phyloP scores from a whole-genome alignment of 2,888 invertebrate species.

The Xanthorhoe designata region DNA sequence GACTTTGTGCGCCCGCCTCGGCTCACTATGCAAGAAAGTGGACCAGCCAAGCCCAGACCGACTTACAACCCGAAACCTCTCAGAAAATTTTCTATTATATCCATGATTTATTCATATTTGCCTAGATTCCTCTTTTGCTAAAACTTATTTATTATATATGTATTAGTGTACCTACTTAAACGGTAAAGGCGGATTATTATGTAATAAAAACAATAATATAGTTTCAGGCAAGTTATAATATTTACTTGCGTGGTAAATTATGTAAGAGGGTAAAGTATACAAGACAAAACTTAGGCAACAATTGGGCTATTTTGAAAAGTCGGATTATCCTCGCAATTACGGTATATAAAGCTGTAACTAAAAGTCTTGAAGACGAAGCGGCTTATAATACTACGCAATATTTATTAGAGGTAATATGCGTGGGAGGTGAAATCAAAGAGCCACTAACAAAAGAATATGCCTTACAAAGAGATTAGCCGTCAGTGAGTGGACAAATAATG shows the following conservation, averaged over 20 bases:
- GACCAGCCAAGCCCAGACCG: conserved; percentile 56
- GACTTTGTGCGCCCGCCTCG: conserved; percentile 52
- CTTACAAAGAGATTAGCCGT: conserved; percentile 76
- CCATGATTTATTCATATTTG: not conserved
- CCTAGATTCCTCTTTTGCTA: not conserved
- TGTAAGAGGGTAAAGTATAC: not conserved
- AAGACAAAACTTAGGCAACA: not conserved
- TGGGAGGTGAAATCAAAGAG: conserved; percentile 47
- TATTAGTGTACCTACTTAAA: no score
- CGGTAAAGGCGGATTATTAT: not conserved
- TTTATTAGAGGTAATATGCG: conserved; percentile 29
- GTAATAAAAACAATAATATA: not conserved
- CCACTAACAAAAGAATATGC: conserved; percentile 67
- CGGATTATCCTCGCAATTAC: conserved; percentile 6
- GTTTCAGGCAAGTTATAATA: not conserved
- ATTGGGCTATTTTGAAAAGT: not conserved
- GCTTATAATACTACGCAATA: conserved; percentile 27
- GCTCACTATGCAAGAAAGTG: conserved; percentile 72
- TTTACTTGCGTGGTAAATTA: not conserved
- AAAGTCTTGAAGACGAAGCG: conserved; percentile 12
- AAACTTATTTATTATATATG: not conserved
- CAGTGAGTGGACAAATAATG: conserved; percentile 76
- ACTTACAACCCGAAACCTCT: conserved; percentile 47
- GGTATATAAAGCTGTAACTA: conserved; percentile 1
- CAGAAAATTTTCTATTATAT: not conserved